Conservation (phyloP, 2,888 invertebrate species). For the Chalcosyrphus nemorum region DNA sequence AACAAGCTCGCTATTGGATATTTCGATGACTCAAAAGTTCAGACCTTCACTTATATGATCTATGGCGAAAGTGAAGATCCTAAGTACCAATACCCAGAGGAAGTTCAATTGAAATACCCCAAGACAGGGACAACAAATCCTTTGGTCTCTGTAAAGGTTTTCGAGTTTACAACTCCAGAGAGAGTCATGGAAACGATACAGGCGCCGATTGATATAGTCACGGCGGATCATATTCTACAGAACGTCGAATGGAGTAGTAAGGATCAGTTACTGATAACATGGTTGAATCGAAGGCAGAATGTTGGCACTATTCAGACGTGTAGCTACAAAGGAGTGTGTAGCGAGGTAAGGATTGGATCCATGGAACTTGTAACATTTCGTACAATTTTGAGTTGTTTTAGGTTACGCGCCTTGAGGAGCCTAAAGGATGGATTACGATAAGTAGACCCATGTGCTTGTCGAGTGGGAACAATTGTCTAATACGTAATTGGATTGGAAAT, state of each 20-base stretch:
- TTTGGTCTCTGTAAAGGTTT: constrained; percentile 86
- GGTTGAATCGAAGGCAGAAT: constrained; percentile 94
- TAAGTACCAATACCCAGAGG: constrained; percentile 86
- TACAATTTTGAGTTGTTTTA: constrained; percentile 71
- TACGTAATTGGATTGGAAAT: constrained; percentile 81
- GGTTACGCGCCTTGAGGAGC: constrained; percentile 84
- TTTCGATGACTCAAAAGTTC: constrained; percentile 88
- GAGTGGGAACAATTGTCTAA: constrained; percentile 76
- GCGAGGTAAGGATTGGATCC: constrained; percentile 72
- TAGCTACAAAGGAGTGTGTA: constrained; percentile 75
- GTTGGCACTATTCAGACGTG: constrained; percentile 79
- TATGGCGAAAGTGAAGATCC: constrained; percentile 86
- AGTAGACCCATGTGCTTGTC: constrained; percentile 82
- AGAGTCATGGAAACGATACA: constrained; percentile 80
- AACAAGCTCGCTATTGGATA: constrained; percentile 87
- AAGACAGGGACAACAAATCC: constrained; percentile 91
- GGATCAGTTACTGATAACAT: constrained; percentile 87
- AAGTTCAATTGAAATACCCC: constrained; percentile 88
- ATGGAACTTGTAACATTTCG: not conserved
- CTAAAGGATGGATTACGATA: constrained; percentile 88
- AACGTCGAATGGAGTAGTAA: constrained; percentile 89
- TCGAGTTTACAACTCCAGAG: constrained; percentile 82
- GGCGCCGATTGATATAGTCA: constrained; percentile 84
- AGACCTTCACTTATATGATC: constrained; percentile 85
- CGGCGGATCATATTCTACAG: constrained; percentile 86